These are phyloP conservation scores for Perodicticus potto DNA, from an alignment of 2,797 vertebrate species.

Conservation along the genomic window DNA sequence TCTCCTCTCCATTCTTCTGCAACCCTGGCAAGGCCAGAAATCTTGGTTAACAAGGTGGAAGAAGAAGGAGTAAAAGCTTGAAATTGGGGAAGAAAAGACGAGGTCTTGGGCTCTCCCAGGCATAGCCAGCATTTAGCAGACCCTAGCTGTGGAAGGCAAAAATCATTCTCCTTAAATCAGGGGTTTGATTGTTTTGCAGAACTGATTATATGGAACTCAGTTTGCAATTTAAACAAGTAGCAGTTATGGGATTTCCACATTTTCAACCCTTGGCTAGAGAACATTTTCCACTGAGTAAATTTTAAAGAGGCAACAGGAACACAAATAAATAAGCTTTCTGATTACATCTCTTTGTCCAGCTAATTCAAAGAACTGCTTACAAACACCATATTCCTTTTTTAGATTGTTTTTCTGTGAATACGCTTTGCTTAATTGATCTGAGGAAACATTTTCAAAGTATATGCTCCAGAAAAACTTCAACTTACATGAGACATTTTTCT, in stretches of 20 bases:
- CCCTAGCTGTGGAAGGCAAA: not conserved
- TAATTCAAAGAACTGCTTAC: not conserved
- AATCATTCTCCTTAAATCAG: not conserved
- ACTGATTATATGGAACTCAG: not conserved
- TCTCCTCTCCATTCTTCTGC: not conserved
- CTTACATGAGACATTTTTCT: conserved; percentile 18
- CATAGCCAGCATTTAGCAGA: not conserved
- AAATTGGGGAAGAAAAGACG: not conserved
- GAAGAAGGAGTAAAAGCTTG: not conserved
- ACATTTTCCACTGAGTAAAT: not conserved
- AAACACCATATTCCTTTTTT: not conserved
- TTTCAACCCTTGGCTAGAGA: not conserved
- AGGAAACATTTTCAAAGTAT: conserved; percentile 5
- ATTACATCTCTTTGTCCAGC: not conserved
- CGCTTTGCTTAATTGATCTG: not conserved
- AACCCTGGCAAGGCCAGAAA: not conserved
- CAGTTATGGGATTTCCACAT: not conserved
- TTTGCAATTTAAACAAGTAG: conserved; percentile 27
- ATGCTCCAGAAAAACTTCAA: conserved; percentile 13
- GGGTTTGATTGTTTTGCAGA: not conserved
- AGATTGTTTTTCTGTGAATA: conserved; percentile 2
- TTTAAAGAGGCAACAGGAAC: not conserved
- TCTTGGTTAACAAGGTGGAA: not conserved
- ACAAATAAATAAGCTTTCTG: conserved; percentile 6
- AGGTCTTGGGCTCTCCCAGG: not conserved